Conservation (phyloP, 2,888 invertebrate species). For the Magallana nippona region DNA sequence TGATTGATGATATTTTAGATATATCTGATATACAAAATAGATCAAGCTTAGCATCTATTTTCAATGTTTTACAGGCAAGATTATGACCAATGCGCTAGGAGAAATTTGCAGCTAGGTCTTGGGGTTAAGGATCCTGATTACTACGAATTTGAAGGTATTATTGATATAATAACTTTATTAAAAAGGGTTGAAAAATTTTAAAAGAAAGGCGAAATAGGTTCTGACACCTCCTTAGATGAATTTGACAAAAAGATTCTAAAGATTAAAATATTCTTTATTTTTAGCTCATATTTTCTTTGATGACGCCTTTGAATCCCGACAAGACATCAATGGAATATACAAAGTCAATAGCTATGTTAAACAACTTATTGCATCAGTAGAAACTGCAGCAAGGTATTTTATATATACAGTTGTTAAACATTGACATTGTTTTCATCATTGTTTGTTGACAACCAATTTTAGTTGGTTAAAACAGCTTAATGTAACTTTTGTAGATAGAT, state of each 20-base stretch:
- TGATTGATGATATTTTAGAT: not conserved
- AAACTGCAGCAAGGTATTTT: slow-evolving; percentile 92
- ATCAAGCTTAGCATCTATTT: too few relatives aligned
- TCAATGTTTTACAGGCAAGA: slow-evolving; percentile 84
- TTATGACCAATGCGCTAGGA: slow-evolving; percentile 92
- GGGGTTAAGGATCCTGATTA: slow-evolving; percentile 90
- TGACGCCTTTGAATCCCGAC: slow-evolving; percentile 95
- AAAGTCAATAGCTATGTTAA: slow-evolving; percentile 96
- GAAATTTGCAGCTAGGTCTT: slow-evolving; percentile 89
- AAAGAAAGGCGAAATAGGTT: too few relatives aligned
- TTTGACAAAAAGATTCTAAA: not conserved
- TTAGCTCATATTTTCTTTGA: slow-evolving; percentile 98
- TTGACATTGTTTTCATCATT: too few relatives aligned
- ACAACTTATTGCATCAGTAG: slow-evolving; percentile 91
- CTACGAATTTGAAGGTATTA: slow-evolving; percentile 82
- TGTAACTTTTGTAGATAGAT: too few relatives aligned
- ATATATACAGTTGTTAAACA: too few relatives aligned
- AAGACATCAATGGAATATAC: slow-evolving; percentile 91
- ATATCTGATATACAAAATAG: not conserved
- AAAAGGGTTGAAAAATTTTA: too few relatives aligned
- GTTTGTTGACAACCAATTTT: too few relatives aligned
- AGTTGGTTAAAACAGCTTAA: too few relatives aligned
- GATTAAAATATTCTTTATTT: slow-evolving; percentile 69
- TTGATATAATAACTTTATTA: too few relatives aligned
- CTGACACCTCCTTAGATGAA: too few relatives aligned